Evolutionary conservation across 2,113 vertebrate species (phyloP), one percentile per base, ranked within the genome.

Genomic region (Marmota flaviventris): DNA sequence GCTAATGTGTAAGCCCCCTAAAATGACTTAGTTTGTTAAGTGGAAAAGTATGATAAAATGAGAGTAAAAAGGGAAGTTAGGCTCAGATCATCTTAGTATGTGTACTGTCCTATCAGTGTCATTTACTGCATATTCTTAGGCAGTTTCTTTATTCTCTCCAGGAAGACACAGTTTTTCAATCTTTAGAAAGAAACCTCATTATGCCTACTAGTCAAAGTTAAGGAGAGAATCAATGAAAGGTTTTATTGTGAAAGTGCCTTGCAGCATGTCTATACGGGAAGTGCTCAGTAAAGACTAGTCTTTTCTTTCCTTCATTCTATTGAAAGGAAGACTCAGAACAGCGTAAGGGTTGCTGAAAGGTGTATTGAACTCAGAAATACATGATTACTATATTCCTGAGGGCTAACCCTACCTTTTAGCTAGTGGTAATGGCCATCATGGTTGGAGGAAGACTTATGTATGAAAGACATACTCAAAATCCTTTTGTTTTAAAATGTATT

Each of bases 281-380:
- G 4, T 92, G 29, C 5, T 93, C 34, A 89, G 6, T 86, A 63
- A 83, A 90, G 58, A 16, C 16, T 84, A 75, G 2, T 65, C 45
- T n/a, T 96, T 90, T 86, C 17, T 94, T 87, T 92, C 29, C 39
- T 88, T 69, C 34, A 42, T 89, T 87, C 17, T 94, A 20, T 8
- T 89, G 73, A 93, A 77, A 89, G 27, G 48, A 87, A 93, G 22
- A 17, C 82, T 91, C 56, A 93, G 22, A 61, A 5, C 16, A 85
- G 37, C 42, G 2, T 84, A 42, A 78, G 1, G 1, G 10, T 72
- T 73, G 12, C 79, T 89, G 34, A 89, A 96, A 61, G 24, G 1
- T 63, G 10, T 58, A 69, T 58, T 14, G 17, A 79, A 20, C 56
- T 5, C 12, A 87, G 63, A 84, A 93, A 48, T 48, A 45, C 53